Conservation (phyloP, 2,888 invertebrate species). For the Perithous albicinctus region DNA sequence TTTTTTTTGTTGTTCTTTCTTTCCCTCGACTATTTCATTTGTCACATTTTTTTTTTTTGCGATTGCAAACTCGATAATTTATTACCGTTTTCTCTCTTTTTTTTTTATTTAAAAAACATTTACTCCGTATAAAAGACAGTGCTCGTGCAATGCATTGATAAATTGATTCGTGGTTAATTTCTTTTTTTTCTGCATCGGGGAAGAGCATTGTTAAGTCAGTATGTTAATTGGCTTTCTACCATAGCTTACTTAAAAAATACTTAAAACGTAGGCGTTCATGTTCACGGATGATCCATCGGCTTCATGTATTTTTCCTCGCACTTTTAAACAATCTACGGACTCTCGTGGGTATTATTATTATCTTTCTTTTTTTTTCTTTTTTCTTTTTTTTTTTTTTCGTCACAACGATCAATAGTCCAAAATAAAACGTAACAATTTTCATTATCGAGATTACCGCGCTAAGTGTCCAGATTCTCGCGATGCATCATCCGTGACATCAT, state of each 20-base stretch:
- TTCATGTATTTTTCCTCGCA: constrained; percentile 8
- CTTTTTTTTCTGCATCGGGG: constrained; percentile 43
- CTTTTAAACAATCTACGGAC: constrained; percentile 19
- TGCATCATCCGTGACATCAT: constrained; percentile 32
- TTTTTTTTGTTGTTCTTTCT: too few species aligned
- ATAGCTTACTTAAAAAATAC: constrained; percentile 62
- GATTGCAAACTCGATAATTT: not conserved
- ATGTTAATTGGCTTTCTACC: constrained; percentile 50
- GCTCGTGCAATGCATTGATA: constrained; percentile 60
- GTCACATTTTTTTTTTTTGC: constrained; percentile 13
- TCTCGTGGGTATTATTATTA: too few species aligned
- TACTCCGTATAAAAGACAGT: constrained; percentile 55
- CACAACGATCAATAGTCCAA: constrained; percentile 37
- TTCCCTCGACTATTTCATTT: constrained; percentile 10
- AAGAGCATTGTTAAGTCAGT: constrained; percentile 63
- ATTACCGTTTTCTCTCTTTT: not conserved
- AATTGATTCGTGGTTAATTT: constrained; percentile 48
- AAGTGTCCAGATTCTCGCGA: constrained; percentile 1
- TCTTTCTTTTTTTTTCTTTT: not conserved
- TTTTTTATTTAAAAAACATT: constrained; percentile 33
- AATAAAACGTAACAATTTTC: constrained; percentile 47
- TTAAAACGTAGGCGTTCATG: constrained; percentile 61
- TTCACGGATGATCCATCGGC: constrained; percentile 41
- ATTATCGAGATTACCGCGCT: not conserved
- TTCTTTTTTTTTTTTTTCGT: constrained; percentile 30